Evolutionary conservation across 2,113 vertebrate genomes (phyloP), one percentile per base, ranked within the genome.

Genomic region (Oryctolagus cuniculus): DNA sequence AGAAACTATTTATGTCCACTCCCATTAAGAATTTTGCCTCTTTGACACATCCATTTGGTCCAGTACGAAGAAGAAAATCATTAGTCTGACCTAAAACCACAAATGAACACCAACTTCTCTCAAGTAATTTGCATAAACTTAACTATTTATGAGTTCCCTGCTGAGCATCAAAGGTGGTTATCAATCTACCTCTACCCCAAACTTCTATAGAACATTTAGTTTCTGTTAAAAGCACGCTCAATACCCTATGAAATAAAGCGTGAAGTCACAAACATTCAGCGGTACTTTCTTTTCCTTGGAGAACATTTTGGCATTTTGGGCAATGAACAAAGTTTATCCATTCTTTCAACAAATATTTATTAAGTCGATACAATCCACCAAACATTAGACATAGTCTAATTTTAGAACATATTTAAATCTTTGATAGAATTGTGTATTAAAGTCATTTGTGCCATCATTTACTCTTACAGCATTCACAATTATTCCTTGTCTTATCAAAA

Each of bases 1-100:
- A 98, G 98, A 98, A 97, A 98, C 98, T 98, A 98, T 98, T 98
- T 98, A 98, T 98, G 98, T 99, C 98, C 98, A 98, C 97, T 98
- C 96, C 98, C 98, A 98, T 99, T 99, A 99, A 98, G 98, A 99
- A 99, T 98, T 98, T 98, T 99, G 98, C 98, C 98, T 98, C 98
- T 98, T 98, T 98, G 98, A 98, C 98, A 98, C 97, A 98, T 99
- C 97, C 97, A 97, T 98, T 98, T 98, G 98, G 98, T 98, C 98
- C 96, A 99, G 91, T 98, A 98, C 98, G 97, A 98, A 98, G 97
- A 96, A 97, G 97, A 98, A 98, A 98, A 99, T 98, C 96, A 98
- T 98, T 98, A 98, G 97, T 98, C 98, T 98, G 98, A 99, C 98
- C 98, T 98, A 98, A 98, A 97, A 98, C 92, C 98, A 98, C 95